phyloP scores from a whole-genome alignment of 2,113 vertebrate genomes.

The Chaetodon auriga region DNA sequence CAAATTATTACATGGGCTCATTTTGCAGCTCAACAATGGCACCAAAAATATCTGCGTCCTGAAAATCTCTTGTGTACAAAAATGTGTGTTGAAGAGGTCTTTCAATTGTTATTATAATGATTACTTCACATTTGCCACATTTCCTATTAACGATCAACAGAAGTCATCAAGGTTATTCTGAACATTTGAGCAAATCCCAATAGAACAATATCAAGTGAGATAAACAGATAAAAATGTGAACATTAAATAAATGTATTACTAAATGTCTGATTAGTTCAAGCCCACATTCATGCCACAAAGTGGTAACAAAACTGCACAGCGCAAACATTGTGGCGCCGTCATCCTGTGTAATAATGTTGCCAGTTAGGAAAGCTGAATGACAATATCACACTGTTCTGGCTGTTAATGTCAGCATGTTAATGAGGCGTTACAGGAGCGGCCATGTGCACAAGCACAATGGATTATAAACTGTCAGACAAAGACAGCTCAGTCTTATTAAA shows the following conservation, averaged over 20 bases:
- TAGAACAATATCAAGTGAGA: slow-evolving; percentile 1
- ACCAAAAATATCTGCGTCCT: background rate
- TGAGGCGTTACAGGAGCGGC: slow-evolving; percentile 33
- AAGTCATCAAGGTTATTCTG: background rate
- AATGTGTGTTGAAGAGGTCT: background rate
- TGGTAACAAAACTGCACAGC: background rate
- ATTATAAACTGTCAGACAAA: slow-evolving; percentile 26
- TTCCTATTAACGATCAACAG: background rate
- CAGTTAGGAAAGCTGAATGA: slow-evolving; percentile 9
- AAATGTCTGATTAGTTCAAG: background rate
- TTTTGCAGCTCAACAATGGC: background rate
- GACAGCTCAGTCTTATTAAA: slow-evolving; percentile 25
- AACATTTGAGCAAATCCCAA: background rate
- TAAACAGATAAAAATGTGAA: background rate
- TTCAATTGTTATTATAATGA: background rate
- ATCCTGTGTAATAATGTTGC: slow-evolving; percentile 8
- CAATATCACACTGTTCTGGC: background rate
- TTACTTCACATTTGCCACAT: background rate
- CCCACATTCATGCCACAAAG: background rate
- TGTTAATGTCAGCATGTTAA: slow-evolving; percentile 46
- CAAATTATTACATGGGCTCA: background rate
- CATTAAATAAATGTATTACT: background rate
- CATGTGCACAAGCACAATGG: slow-evolving; percentile 25
- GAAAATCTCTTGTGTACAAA: background rate
- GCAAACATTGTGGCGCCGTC: background rate